Evolutionary conservation across 2,888 invertebrate species (phyloP).

Genomic region (Pyrochroa serraticornis): DNA sequence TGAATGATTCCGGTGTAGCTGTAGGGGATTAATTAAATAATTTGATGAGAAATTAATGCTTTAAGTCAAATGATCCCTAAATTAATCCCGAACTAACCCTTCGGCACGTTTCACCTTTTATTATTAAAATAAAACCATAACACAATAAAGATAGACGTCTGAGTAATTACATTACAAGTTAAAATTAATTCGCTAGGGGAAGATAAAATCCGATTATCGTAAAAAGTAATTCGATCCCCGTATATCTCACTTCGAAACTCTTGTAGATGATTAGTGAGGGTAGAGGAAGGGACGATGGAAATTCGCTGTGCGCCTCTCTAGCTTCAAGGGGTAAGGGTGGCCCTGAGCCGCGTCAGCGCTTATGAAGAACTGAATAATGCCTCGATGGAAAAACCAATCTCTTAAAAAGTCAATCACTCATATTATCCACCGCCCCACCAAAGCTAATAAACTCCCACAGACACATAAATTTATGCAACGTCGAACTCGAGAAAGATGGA

Average conservation of each 20-base stretch:
- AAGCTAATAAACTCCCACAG: constrained; percentile 11
- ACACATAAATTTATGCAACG: background rate
- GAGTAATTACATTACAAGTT: constrained; percentile 40
- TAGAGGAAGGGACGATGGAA: constrained; percentile 28
- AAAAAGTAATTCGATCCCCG: constrained; percentile 47
- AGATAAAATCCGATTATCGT: constrained; percentile 46
- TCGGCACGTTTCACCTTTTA: constrained; percentile 22
- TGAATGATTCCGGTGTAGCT: constrained; percentile 17
- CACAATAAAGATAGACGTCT: constrained; percentile 29
- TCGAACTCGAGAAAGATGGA: background rate
- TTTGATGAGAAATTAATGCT: constrained; percentile 28
- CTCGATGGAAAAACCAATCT: constrained; percentile 51
- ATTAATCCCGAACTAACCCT: constrained; percentile 23
- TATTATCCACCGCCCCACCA: constrained; percentile 18
- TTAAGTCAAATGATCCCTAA: constrained; percentile 26
- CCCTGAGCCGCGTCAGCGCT: constrained; percentile 48
- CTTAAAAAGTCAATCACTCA: constrained; percentile 54
- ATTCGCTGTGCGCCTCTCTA: constrained; percentile 23
- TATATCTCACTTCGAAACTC: constrained; percentile 44
- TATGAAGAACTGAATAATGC: constrained; percentile 53
- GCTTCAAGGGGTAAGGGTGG: constrained; percentile 25
- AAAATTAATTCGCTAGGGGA: constrained; percentile 43
- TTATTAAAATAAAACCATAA: constrained; percentile 30
- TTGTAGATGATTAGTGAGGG: constrained; percentile 48
- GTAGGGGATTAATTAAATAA: constrained; percentile 21